Base-by-base conservation (phyloP, 2,888 invertebrate genomes). In the Mythimna ferrago region DNA sequence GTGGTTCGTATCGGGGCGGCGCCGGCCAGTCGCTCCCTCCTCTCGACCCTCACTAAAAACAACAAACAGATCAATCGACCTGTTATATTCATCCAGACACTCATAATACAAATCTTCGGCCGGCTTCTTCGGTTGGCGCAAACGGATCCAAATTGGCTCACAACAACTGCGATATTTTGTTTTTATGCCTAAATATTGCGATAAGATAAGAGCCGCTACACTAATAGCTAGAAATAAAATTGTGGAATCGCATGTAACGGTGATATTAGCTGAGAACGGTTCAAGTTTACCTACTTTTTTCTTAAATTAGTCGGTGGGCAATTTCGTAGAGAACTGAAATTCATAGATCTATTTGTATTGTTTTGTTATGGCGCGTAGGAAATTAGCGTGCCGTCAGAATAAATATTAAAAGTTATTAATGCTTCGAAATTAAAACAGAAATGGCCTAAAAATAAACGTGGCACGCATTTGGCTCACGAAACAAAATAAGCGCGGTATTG, bases 61-160 rank as follows among this genome's bases (percentile, higher is more conserved):
- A 95, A 95, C 94, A 95, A 95, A 95, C 96, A 95, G 93, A 95
- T 94, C 93, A 93, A 94, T 94, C 92, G 93, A 91, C 91, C 92
- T 93, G 92, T 92, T 92, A 92, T 90, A 90, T 89, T 91, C 91
- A 90, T 91, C 89, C 91, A 87, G 89, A 91, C 87, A 89, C 90
- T 89, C 89, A 86, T 89, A 89, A 92, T 89, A 89, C 90, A 85
- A 90, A 89, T 91, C 86, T 87, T 83, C 77, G 83, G 76, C 78
- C 81, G 68, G 82, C 86, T 90, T 89, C 88, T 89, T 89, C 88
- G 88, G 86, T 90, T 87, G 84, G 86, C 86, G 85, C 86, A 81
- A 88, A 85, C 86, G 82, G 87, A 87, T 87, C 85, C 70, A 81
- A 88, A 88, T 85, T 86, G 87, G 88, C 90, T 88, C 87, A 90